Conservation (phyloP, 2,888 invertebrate species). For the Itoplectis maculator region DNA sequence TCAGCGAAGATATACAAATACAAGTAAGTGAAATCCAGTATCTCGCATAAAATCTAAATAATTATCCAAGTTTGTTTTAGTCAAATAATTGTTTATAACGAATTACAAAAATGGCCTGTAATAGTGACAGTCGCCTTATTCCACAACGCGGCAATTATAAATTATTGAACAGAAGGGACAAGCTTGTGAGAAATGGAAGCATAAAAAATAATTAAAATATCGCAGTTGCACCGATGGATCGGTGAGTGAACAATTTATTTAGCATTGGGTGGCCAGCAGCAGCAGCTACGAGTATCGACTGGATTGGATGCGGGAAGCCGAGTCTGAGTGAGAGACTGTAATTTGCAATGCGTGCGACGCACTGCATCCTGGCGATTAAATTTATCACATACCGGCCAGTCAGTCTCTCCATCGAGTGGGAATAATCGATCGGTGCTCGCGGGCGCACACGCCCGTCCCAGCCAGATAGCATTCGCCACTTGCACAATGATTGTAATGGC, state of each 20-base stretch:
- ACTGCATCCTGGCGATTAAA: slow-evolving; percentile 68
- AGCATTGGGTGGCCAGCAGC: slow-evolving; percentile 32
- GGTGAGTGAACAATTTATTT: slow-evolving; percentile 53
- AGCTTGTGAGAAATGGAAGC: not conserved
- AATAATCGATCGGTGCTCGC: slow-evolving; percentile 64
- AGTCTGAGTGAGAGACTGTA: slow-evolving; percentile 58
- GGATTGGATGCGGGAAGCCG: slow-evolving; percentile 44
- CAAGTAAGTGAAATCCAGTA: slow-evolving; percentile 86
- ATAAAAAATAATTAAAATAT: slow-evolving; percentile 41
- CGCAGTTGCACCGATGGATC: slow-evolving; percentile 15
- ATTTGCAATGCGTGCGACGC: slow-evolving; percentile 69
- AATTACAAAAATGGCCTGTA: not conserved
- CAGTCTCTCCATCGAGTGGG: slow-evolving; percentile 65
- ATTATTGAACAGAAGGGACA: not conserved
- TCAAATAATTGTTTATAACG: not conserved
- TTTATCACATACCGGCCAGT: slow-evolving; percentile 67
- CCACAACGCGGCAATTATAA: not conserved
- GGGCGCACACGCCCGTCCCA: slow-evolving; percentile 60
- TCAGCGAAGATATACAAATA: slow-evolving; percentile 92
- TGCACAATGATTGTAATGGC: slow-evolving; percentile 66
- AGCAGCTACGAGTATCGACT: slow-evolving; percentile 37
- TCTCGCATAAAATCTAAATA: not conserved
- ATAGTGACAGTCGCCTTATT: slow-evolving; percentile 1
- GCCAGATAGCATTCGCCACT: slow-evolving; percentile 66
- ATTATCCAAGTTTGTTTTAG: not conserved